Base-by-base conservation (phyloP, 2,113 vertebrate species). In the Bubo scandiacus region DNA sequence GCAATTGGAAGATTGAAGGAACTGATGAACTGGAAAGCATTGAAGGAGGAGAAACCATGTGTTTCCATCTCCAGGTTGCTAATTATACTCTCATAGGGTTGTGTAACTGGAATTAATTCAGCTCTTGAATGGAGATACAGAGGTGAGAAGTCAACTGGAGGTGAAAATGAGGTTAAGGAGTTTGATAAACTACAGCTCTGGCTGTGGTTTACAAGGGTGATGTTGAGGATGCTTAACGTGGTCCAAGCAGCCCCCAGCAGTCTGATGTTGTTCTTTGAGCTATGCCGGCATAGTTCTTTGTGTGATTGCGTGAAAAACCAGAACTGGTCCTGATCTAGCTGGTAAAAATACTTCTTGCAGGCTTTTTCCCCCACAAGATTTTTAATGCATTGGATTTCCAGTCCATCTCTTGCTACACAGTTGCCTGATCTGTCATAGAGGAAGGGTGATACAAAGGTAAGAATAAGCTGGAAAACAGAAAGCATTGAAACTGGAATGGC, bases 381-480 rank as follows among this genome's bases (percentile, higher is more conserved):
- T 92, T 82, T 49, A 49, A 51, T 26, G 30, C 5, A 4, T 63
- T 90, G 11, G 6, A 27, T 78, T 95, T 91, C 40, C 55, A 80
- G 45, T 70, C 43, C 36, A 17, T 45, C 45, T 88, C 80, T 90
- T 23, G 19, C 27, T 67, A 36, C 2, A 1, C 52, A 30, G 18
- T 81, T 81, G 83, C 47, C 65, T 94, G 38, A 84, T 63, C 51
- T 63, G 23, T 91, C 15, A 5, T 9, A 86, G 63, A 84, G 51
- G 47, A 91, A 20, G 30, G 43, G 63, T 73, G 82, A 80, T 86
- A 45, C 40, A 54, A 77, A 94, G 47, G 83, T 89, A 86, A 96
- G 78, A 94, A 94, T 71, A 92, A 91, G 62, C 82, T 90, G 83
- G 80, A 94, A 92, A 96, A 1, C 47, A 79, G 86, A 88, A 88